phyloP scores from a whole-genome alignment of 2,113 vertebrate species.

The Xiphophorus hellerii region DNA sequence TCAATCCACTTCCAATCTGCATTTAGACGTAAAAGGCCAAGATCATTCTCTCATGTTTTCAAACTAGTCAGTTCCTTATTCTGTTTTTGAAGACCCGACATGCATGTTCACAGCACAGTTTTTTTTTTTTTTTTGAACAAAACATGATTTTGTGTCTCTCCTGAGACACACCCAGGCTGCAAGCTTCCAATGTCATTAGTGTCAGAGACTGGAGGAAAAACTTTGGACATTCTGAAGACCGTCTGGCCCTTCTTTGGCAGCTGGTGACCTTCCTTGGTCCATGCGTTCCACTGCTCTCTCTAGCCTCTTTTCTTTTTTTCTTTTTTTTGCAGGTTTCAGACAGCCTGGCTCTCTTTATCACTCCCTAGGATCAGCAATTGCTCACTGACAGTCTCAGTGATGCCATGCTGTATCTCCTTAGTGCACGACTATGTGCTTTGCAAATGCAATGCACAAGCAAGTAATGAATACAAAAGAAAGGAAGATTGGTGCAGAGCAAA shows the following conservation, averaged over 20 bases:
- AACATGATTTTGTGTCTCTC: conserved; percentile 4
- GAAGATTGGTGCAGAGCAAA: conserved; percentile 9
- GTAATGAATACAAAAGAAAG: conserved; percentile 52
- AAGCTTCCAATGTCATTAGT: conserved; percentile 48
- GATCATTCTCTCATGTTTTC: conserved; percentile 49
- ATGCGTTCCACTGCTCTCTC: conserved; percentile 62
- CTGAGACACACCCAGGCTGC: neutral
- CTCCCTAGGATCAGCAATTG: conserved; percentile 80
- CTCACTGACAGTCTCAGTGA: conserved; percentile 80
- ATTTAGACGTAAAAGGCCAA: conserved; percentile 49
- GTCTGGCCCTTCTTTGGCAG: conserved; percentile 71
- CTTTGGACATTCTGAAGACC: conserved; percentile 58
- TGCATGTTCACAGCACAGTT: conserved; percentile 10
- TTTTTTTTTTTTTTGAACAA: conserved; percentile 18
- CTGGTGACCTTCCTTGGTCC: conserved; percentile 78
- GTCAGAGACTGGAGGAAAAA: conserved; percentile 53
- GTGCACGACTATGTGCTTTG: conserved; percentile 63
- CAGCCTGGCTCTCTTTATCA: conserved; percentile 77
- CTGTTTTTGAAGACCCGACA: neutral
- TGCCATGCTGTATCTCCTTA: conserved; percentile 74
- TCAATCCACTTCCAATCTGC: conserved; percentile 54
- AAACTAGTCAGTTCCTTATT: conserved; percentile 25
- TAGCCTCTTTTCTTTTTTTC: conserved; percentile 41
- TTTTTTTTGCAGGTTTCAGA: conserved; percentile 61
- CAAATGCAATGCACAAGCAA: conserved; percentile 70